phyloP scores from a whole-genome alignment of 2,113 vertebrate genomes.

The Poeciliopsis prolifica region DNA sequence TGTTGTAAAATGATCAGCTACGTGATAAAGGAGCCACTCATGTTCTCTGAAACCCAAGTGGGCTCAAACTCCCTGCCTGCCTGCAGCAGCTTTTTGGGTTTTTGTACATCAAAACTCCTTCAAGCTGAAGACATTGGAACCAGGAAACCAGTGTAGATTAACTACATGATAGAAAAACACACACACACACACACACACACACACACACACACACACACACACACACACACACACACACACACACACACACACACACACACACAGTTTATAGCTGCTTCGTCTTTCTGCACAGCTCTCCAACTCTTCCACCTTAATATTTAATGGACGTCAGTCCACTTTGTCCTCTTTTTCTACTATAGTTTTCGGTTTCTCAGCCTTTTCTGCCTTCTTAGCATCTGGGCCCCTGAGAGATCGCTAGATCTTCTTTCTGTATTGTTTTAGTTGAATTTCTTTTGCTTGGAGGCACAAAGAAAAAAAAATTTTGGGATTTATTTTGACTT shows the following conservation, averaged over 20 bases:
- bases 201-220: neutral
- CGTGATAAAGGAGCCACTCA: constrained; percentile 5
- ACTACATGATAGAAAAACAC: neutral
- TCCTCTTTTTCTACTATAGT: constrained; percentile 4
- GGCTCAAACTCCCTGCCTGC: neutral
- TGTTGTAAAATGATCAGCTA: neutral
- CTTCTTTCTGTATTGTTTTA: constrained; percentile 6
- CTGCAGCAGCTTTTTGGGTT: constrained; percentile 5
- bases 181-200: neutral
- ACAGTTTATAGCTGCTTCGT: constrained; percentile 23
- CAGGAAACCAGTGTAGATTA: constrained; percentile 17
- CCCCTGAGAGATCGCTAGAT: constrained; percentile 24
- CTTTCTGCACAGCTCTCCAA: constrained; percentile 2
- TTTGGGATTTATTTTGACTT: constrained; percentile 14
- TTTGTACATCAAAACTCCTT: constrained; percentile 38
- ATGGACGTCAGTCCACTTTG: constrained; percentile 35
- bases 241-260: neutral
- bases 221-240: neutral
- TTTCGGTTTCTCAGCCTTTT: constrained; percentile 11
- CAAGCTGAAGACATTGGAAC: constrained; percentile 32
- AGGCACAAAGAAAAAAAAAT: neutral
- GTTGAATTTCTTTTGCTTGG: neutral
- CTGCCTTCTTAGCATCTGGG: constrained; percentile 13
- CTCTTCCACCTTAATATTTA: constrained; percentile 31
- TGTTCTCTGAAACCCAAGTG: neutral